Percentiles rank a stretch among this genome's conserved stretches.
These are phyloP conservation scores for Drosophila borborema DNA, from an alignment of 2,888 invertebrate genomes.

Conservation along the genomic window DNA sequence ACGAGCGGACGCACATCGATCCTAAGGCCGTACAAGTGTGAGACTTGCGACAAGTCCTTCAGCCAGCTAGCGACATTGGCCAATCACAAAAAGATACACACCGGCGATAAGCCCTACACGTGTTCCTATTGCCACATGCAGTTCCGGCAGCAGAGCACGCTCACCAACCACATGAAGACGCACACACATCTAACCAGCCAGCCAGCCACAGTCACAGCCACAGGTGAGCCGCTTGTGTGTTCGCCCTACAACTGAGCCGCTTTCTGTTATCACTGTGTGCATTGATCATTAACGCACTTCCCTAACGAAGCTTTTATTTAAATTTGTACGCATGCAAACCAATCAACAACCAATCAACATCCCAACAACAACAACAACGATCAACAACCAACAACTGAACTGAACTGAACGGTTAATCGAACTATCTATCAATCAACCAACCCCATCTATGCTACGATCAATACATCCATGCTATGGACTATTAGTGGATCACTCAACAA, in stretches of 20 bases:
- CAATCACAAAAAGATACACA: conserved; percentile 83
- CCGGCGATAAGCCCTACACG: conserved; percentile 82
- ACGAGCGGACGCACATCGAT: conserved; percentile 83
- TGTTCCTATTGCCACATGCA: conserved; percentile 83
- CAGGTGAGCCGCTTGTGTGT: conserved; percentile 82
- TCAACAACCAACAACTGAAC: conserved; percentile 41
- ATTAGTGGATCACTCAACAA: conserved; percentile 70
- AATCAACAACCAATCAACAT: conserved; percentile 41
- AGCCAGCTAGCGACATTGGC: conserved; percentile 82
- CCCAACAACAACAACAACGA: conserved; percentile 45
- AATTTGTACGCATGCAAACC: conserved; percentile 82
- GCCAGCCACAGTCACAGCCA: conserved; percentile 70
- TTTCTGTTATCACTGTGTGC: conserved; percentile 81
- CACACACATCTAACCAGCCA: conserved; percentile 78
- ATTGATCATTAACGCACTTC: conserved; percentile 81
- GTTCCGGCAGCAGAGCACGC: conserved; percentile 83
- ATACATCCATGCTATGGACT: conserved; percentile 42
- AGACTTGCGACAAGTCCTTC: conserved; percentile 83
- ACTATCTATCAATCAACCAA: conserved; percentile 46
- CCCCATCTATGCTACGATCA: conserved; percentile 33
- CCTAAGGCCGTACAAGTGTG: conserved; percentile 83
- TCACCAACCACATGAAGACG: conserved; percentile 83
- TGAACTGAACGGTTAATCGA: conserved; percentile 38
- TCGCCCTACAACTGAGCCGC: conserved; percentile 83
- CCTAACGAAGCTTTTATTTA: conserved; percentile 84